A percentile compares a stretch with the other conserved stretches of the same genome.
phyloP scores from a whole-genome alignment of 2,113 vertebrate species.

The Tragelaphus imberbis region DNA sequence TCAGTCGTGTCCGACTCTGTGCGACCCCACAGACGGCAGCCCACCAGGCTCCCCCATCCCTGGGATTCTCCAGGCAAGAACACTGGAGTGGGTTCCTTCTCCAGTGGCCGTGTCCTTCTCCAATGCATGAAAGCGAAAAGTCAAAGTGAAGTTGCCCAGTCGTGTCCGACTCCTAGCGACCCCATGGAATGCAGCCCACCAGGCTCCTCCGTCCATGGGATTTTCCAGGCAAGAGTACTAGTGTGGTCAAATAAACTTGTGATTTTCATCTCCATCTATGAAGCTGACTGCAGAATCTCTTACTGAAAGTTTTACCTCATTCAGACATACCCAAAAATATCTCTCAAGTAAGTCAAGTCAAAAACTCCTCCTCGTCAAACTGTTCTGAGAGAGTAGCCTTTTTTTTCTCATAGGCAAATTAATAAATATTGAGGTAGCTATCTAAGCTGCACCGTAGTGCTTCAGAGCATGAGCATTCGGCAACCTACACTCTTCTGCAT shows the following conservation, averaged over 20 bases:
- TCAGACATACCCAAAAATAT: slow-evolving; percentile 12
- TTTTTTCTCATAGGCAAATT: neutral
- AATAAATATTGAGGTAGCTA: neutral
- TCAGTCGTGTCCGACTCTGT: too few species aligned
- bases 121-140: too few species aligned
- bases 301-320: neutral
- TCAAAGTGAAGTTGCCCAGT: too few species aligned
- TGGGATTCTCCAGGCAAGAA: too few species aligned
- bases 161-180: too few species aligned
- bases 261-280: neutral
- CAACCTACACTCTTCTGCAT: neutral
- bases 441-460: neutral
- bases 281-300: neutral
- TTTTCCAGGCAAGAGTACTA: neutral
- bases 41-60: too few species aligned
- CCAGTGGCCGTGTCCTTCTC: too few species aligned
- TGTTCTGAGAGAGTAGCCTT: neutral
- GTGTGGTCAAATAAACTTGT: neutral
- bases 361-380: neutral
- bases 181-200: too few species aligned
- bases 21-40: too few species aligned
- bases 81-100: too few species aligned
- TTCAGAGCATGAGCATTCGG: neutral
- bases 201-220: too few species aligned
- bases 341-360: neutral